Base-by-base conservation (phyloP, 2,888 invertebrate genomes). In the Mimas tiliae region DNA sequence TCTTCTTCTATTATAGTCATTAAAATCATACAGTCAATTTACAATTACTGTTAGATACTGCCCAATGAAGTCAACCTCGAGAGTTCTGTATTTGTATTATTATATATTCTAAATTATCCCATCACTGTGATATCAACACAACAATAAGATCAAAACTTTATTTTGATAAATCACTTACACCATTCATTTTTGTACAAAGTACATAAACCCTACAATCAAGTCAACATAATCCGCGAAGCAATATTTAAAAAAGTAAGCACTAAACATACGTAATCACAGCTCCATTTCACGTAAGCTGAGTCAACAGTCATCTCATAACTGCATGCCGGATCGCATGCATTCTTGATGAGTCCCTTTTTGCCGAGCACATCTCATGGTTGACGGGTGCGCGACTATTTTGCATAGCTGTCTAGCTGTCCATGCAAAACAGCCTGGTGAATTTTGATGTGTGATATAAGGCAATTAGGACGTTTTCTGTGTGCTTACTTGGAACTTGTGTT, bases 231-330 rank as follows among this genome's bases (percentile, higher is more conserved):
- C 34, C 42, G 19, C 38, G 58, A 19, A 38, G 58, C 58, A 66
- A 69, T 69, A 52, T 51, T 38, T 42, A 52, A 42, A 64, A 64
- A 64, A 51, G 33, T 65, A 34, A 65, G 58, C 63, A 27, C 50
- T 34, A 50, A n/a, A n/a, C 58, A 62, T 62, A 51, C 65, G 72
- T 73, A 76, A 77, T 73, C 75, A 76, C 73, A 74, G 73, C 71
- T 74, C 74, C 74, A 72, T 70, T 69, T 73, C 73, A 77, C 78
- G 75, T 74, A 76, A 80, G 81, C 80, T 76, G 76, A 87, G 88
- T 89, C 89, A 90, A 90, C 90, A 91, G 86, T 75, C 83, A 81
- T 87, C 88, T 89, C 86, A 83, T 87, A 88, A 84, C 85, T 77
- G 85, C 82, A 88, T 83, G 85, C 78, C 74, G 82, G 78, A 80